Evolutionary conservation across 1,140 invertebrate genomes (phyloP).

Genomic region (Vanessa tameamea): DNA sequence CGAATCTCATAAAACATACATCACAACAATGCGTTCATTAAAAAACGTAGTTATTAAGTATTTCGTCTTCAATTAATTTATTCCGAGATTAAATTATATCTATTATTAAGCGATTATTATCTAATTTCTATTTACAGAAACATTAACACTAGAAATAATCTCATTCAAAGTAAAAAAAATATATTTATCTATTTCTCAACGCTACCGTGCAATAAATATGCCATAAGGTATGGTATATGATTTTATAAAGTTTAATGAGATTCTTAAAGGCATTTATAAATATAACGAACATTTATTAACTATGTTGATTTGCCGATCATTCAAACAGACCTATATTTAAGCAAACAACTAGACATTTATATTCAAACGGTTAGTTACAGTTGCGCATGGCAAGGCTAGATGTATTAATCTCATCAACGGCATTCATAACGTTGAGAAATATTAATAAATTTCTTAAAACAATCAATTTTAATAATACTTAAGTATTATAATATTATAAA

Average conservation of each 20-base stretch:
- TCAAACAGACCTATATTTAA: conserved; percentile 33
- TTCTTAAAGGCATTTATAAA: conserved; percentile 49
- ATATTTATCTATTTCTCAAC: conserved; percentile 61
- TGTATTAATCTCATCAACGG: conserved; percentile 43
- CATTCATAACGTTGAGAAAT: conserved; percentile 67
- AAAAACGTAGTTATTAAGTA: neutral
- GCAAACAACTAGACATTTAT: conserved; percentile 27
- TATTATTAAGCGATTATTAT: conserved; percentile 27
- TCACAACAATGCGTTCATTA: neutral
- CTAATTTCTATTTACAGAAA: conserved; percentile 35
- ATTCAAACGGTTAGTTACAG: conserved; percentile 1
- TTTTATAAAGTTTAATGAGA: conserved; percentile 53
- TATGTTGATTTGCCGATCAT: conserved; percentile 41
- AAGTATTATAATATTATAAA: conserved; percentile 74
- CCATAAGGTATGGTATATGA: conserved; percentile 41
- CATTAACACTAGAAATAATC: conserved; percentile 71
- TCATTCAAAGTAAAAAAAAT: conserved; percentile 68
- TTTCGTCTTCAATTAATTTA: conserved; percentile 9
- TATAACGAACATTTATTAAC: conserved; percentile 28
- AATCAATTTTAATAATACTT: conserved; percentile 63
- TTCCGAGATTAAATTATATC: conserved; percentile 48
- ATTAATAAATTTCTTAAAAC: conserved; percentile 54
- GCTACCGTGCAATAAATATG: conserved; percentile 51
- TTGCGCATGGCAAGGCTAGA: neutral
- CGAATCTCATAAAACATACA: neutral